Evolutionary conservation across 2,113 vertebrate genomes (phyloP), one percentile per base, ranked within the genome.

Genomic region (Parus major): DNA sequence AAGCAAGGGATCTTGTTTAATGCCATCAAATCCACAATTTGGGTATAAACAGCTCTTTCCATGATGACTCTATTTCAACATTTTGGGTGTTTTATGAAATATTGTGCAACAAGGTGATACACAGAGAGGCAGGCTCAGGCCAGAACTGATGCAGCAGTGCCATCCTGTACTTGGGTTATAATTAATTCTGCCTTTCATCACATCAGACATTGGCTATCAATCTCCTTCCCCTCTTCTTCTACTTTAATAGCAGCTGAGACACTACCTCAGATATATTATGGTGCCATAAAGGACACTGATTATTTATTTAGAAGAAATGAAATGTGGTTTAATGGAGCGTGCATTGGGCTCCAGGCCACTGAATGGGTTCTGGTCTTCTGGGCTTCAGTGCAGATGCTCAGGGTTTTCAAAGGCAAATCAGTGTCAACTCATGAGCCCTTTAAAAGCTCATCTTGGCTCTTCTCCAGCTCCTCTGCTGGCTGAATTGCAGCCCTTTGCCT

Each of bases 251-350:
- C 41, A 79, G n/a, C 78, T 93, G 59, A 94, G 71, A 63, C 29
- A 23, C 31, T 76, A 50, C 41, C 44, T 65, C 42, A 85, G 57
- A 63, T 72, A 52, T 33, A 47, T 72, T 70, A 33, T 2, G 16
- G 82, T 73, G 66, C 71, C 71, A 69, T 63, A 83, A 82, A 80
- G 11, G 41, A 50, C 47, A 55, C 19, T 6, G 11, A 68, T 95
- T 73, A 81, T 85, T 94, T 95, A 81, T 73, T 83, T 83, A 80
- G 55, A 77, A 72, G 65, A 88, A 92, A 92, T 88, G 39, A 92
- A 73, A 60, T 70, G 80, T 63, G 59, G 35, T 83, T 96, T 93
- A 90, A 70, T 70, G 82, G 55, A 81, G 55, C 2, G 0, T 57
- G 42, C 10, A 22, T 28, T 77, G 55, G 88, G 64, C 82, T 88